phyloP scores from a whole-genome alignment of 2,797 vertebrate genomes.

The Capromys pilorides region DNA sequence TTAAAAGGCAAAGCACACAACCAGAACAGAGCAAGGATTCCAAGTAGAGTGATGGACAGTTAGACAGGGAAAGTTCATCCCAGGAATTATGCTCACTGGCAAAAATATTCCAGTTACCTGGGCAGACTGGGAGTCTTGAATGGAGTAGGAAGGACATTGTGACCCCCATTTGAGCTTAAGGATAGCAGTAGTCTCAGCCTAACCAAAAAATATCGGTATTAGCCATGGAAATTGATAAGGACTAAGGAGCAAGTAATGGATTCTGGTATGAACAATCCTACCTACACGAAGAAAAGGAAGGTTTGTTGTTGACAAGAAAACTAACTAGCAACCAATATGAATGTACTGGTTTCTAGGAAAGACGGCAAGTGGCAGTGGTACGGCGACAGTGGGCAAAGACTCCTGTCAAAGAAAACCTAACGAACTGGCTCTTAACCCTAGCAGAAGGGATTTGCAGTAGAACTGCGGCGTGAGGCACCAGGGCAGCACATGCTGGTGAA shows the following conservation, averaged over 20 bases:
- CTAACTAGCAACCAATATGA: not conserved
- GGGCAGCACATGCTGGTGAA: not conserved
- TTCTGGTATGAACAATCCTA: not conserved
- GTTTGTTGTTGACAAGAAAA: not conserved
- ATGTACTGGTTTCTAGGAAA: not conserved
- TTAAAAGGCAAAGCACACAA: not conserved
- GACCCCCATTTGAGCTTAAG: not conserved
- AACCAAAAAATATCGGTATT: not conserved
- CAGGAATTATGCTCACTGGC: not conserved
- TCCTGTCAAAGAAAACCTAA: slow-evolving; percentile 25
- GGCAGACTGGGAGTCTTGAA: not conserved
- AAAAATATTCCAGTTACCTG: not conserved
- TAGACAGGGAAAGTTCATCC: not conserved
- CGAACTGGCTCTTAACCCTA: not conserved
- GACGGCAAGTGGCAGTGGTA: not conserved
- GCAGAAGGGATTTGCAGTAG: not conserved
- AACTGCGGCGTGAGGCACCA: not conserved
- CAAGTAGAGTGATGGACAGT: not conserved
- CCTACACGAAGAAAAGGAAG: not conserved
- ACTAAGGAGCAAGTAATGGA: not conserved
- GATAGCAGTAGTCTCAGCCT: not conserved
- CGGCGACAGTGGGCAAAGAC: not conserved
- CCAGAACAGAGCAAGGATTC: not conserved
- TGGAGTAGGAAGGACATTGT: not conserved
- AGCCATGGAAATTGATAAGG: not conserved